Base-by-base conservation (phyloP, 2,888 invertebrate species). In the Norana najaformis region DNA sequence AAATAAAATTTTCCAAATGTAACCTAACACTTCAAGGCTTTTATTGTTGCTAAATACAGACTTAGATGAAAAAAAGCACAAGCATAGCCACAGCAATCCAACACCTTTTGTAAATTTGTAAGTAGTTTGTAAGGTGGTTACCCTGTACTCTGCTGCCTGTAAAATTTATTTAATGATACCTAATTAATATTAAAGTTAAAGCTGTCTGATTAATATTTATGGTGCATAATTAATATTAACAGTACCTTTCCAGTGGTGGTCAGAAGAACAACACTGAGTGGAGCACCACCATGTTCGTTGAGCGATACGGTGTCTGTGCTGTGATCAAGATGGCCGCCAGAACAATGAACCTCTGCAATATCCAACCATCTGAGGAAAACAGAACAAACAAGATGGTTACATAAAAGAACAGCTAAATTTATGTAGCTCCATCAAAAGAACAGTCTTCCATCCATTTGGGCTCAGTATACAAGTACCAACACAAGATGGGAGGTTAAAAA, bases 211-310 rank as follows among this genome's bases (percentile, higher is more conserved):
- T 53, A 82, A 53, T 34, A 89, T 34, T n/a, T 35, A 89, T 88
- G n/a, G 23, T 16, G n/a, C 16, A 4, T 83, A 35, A 83, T 85
- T 85, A 35, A 85, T 85, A 90, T 47, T 35, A 89, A 23, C 89
- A 92, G 90, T 91, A 95, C 95, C 93, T 96, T 96, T 36, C 97
- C 97, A 0, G 96, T 95, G 90, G 95, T 95, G 88, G 96, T 96
- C 0, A 97, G 95, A 35, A 96, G 94, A 0, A 96, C 94, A 1
- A 97, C 96, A 89, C 96, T 96, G 23, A 97, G 96, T 83, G 96
- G 96, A 41, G 94, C 93, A 4, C 95, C 95, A 41, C 95, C 95
- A 91, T 93, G 93, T 91, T 95, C 95, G 82, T 94, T 93, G 88
- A 95, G 92, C 35, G 95, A 93, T 90, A 95, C 95, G 39, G 94